phyloP scores from a whole-genome alignment of 30 jellyfish, hydroid and myxozoan species.

The Clytia hemisphaerica region DNA sequence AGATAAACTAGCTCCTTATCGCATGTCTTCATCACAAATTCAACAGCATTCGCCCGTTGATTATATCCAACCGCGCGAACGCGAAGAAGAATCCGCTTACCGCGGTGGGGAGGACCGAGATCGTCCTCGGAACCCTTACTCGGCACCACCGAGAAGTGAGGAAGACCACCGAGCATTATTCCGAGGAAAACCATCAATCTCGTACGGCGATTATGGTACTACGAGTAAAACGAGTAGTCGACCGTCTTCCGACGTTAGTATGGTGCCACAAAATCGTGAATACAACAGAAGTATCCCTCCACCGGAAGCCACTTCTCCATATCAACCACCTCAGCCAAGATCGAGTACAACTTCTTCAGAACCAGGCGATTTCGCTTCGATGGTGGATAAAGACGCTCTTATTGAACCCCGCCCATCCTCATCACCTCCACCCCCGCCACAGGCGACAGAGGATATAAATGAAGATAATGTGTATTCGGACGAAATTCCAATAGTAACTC shows the following conservation, averaged over 20 bases:
- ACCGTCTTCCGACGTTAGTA: not conserved
- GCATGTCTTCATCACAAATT: too few relatives aligned
- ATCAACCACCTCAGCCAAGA: too few relatives aligned
- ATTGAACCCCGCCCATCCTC: not conserved
- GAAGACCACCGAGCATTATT: slow-evolving; percentile 1
- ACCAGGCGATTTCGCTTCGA: slow-evolving; percentile 9
- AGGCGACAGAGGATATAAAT: not conserved
- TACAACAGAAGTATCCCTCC: too few relatives aligned
- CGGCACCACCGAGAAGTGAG: not conserved
- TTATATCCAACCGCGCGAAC: too few relatives aligned
- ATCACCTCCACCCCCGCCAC: not conserved
- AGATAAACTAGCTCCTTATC: too few relatives aligned
- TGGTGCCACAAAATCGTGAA: not conserved
- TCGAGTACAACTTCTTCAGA: not conserved
- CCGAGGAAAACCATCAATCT: not conserved
- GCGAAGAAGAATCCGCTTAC: too few relatives aligned
- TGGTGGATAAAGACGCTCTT: not conserved
- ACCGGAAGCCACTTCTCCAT: too few relatives aligned
- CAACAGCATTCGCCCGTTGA: too few relatives aligned
- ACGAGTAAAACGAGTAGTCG: not conserved
- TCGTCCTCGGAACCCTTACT: not conserved
- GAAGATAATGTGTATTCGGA: slow-evolving; percentile 21
- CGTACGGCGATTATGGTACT: slow-evolving; percentile 8
- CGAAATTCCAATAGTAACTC: slow-evolving; percentile 21
- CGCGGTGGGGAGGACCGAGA: too few relatives aligned